These are phyloP conservation scores for Harpagoxenus sublaevis DNA, from an alignment of 2,888 invertebrate genomes.

Conservation along the genomic window DNA sequence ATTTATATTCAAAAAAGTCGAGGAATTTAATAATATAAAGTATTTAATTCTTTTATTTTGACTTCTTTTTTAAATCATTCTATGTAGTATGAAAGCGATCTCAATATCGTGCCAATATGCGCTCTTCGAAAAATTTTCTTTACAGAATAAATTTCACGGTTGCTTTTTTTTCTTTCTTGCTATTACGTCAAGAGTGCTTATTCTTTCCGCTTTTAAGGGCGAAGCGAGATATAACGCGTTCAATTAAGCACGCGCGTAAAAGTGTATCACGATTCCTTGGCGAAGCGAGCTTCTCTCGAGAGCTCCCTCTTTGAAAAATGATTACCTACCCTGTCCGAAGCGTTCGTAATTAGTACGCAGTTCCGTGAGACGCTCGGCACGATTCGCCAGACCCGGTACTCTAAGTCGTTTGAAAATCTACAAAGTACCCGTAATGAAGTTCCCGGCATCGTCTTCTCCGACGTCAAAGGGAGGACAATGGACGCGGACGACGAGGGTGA, in stretches of 20 bases:
- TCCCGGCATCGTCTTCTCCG: slow-evolving; percentile 32
- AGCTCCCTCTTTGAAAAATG: slow-evolving; percentile 46
- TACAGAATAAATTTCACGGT: slow-evolving; percentile 28
- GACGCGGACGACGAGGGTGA: neutral
- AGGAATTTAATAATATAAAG: slow-evolving; percentile 6
- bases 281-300: slow-evolving; percentile 24
- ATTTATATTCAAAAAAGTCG: neutral
- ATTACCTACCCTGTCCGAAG: slow-evolving; percentile 50
- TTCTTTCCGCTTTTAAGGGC: slow-evolving; percentile 41
- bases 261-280: slow-evolving; percentile 46
- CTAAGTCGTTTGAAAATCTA: slow-evolving; percentile 56
- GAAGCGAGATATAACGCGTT: slow-evolving; percentile 48
- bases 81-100: neutral
- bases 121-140: slow-evolving; percentile 16
- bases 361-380: slow-evolving; percentile 39
- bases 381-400: slow-evolving; percentile 29
- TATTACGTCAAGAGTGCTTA: slow-evolving; percentile 45
- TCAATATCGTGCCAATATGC: slow-evolving; percentile 26
- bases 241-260: slow-evolving; percentile 55
- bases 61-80: neutral
- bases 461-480: slow-evolving; percentile 48
- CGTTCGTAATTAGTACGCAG: slow-evolving; percentile 56
- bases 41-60: neutral
- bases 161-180: slow-evolving; percentile 16
- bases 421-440: slow-evolving; percentile 54